Base-by-base conservation (phyloP, 2,888 invertebrate species). In the Aphidius colemani region DNA sequence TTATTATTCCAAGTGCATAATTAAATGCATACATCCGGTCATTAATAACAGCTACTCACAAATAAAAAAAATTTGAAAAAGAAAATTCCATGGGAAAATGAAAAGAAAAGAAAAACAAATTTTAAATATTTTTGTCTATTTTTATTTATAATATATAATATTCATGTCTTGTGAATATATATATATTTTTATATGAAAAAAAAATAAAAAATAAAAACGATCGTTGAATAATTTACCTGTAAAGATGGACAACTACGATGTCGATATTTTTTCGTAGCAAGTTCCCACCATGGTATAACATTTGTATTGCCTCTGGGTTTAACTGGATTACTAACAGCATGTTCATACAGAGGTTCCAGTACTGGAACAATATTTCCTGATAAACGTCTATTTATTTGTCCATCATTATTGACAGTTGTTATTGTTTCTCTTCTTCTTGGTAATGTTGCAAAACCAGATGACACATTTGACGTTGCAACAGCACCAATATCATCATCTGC, bases 171-270 rank as follows among this genome's bases (percentile, higher is more conserved):
- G 13, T 18, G 13, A 18, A 18, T 18, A 18, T 18, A 13, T 13
- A 13, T 18, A 18, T 18, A 18, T n/a, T n/a, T n/a, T n/a, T n/a
- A n/a, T n/a, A n/a, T n/a, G n/a, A n/a, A n/a, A n/a, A n/a, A n/a
- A n/a, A n/a, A n/a, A n/a, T n/a, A 18, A 18, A 18, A 18, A 13
- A 13, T 1, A 18, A 18, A 30, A 30, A 30, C 5, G 30, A 30
- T 30, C 5, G 30, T 30, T 30, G 30, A 30, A 30, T 30, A 30
- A 30, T 30, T 77, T 80, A 88, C 88, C 85, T 91, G 90, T 70
- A 93, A 85, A 68, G 91, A 89, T 55, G 93, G 93, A 80, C 94
- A 94, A 75, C 93, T 93, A 75, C 91, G 88, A 71, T 94, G 90
- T 69, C 93, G 88, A 74, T 89, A 89, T 70, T 91, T 89, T 72